Evolutionary conservation across 2,888 invertebrate genomes (phyloP), one percentile per base, ranked within the genome.

Genomic region (Cheiracanthium punctorium): DNA sequence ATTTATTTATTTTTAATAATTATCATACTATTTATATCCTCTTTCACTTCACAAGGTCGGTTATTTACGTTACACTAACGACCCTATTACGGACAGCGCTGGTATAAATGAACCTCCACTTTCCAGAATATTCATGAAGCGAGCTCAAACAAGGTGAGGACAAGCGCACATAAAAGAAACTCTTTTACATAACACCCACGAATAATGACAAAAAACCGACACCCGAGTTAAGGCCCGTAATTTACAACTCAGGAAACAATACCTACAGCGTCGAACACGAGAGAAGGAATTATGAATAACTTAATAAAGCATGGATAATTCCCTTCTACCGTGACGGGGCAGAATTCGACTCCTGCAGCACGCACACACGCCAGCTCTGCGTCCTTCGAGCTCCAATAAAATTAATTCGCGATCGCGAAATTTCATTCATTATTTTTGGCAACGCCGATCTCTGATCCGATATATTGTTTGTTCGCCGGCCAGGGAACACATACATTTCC

Each of bases 361-460:
- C 58, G 24, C 17, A 24, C 58, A 5, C 58, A 24, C 24, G 58
- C 5, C 1, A 4, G 24, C 17, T 24, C n/a, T 58, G 8, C 58
- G 58, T 4, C 58, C 58, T 58, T 58, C 24, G 17, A 58, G 58
- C 24, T 24, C 20, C 24, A 58, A 24, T 58, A 58, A 58, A 24
- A 37, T n/a, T 7, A 37, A 58, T 58, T 58, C 58, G 58, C 20
- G 58, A 58, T 58, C 24, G 24, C 58, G 7, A 58, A 20, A 24
- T 58, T 17, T 2, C 58, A 58, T 58, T 58, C 24, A 17, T 17
- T 17, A 7, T 65, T 65, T 43, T 65, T 30, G 64, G 65, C 80
- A 43, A 37, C 41, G 80, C 80, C 72, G 64, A 65, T 72, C 72
- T 72, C n/a, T 65, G 43, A 17, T 70, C 72, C 72, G 65, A 80